These are phyloP conservation scores for Florisuga fusca DNA, from an alignment of 2,797 vertebrate species.

Conservation along the genomic window DNA sequence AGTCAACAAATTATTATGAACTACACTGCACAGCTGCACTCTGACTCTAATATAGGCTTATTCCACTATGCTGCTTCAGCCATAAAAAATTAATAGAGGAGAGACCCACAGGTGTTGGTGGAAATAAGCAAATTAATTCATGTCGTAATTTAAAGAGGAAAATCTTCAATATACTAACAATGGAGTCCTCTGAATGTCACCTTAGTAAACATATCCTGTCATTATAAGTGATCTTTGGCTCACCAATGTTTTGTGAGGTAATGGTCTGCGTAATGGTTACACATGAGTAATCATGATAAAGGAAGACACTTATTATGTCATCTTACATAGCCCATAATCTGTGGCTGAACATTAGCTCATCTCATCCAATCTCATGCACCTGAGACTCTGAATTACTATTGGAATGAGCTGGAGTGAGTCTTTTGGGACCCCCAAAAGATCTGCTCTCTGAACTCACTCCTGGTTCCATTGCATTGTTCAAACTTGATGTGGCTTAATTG, in stretches of 20 bases:
- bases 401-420: not conserved
- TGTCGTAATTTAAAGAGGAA: not conserved
- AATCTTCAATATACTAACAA: not conserved
- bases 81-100: not conserved
- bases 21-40: not conserved
- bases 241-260: not conserved
- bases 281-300: not conserved
- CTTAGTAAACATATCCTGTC: slow-evolving; percentile 11
- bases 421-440: not conserved
- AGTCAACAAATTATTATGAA: not conserved
- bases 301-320: not conserved
- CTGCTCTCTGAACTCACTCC: not conserved
- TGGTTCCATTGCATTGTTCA: not conserved
- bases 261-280: not conserved
- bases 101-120: not conserved
- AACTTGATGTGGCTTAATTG: not conserved
- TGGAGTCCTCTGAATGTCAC: not conserved
- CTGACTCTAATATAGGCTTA: not conserved
- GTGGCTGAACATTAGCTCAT: not conserved
- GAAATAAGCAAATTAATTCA: not conserved
- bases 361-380: not conserved
- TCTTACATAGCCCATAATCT: not conserved
- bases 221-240: slow-evolving; percentile 43
- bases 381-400: not conserved
- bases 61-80: not conserved